Percentiles rank a stretch among this genome's conserved stretches.
Conservation (phyloP, 1,140 invertebrate species). For the Drosophila azteca region DNA sequence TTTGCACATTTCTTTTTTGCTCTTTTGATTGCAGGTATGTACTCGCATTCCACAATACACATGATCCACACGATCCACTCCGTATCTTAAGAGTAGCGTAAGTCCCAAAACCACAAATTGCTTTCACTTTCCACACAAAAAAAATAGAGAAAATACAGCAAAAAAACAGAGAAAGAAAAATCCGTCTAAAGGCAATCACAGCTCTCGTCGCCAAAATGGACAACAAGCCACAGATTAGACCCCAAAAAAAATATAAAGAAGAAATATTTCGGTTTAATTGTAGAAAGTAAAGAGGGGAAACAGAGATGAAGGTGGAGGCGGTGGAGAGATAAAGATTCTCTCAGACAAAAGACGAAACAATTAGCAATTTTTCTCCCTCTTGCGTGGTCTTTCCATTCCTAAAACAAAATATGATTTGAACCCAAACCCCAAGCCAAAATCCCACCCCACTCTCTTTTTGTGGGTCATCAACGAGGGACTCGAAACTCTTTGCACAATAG, state of each 20-base stretch:
- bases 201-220: conserved; percentile 32
- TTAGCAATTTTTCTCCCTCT: conserved; percentile 51
- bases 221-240: conserved; percentile 20
- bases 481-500: conserved; percentile 58
- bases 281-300: conserved; percentile 51
- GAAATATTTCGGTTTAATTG: conserved; percentile 65
- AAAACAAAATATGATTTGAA: conserved; percentile 65
- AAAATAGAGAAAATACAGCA: neutral
- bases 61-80: conserved; percentile 1
- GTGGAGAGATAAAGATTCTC: neutral
- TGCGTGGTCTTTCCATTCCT: conserved; percentile 4
- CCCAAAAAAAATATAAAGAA: conserved; percentile 7
- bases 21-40: conserved; percentile 37
- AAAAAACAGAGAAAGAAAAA: no score
- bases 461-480: conserved; percentile 44
- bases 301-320: neutral
- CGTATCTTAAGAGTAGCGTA: conserved; percentile 13
- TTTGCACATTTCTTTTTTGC: neutral
- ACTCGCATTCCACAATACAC: neutral
- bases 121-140: conserved; percentile 41
- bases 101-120: conserved; percentile 7
- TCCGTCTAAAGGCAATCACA: conserved; percentile 27
- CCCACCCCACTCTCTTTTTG: conserved; percentile 14
- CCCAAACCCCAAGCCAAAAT: neutral
- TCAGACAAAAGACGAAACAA: conserved; percentile 63